Percentiles rank a stretch among this genome's conserved stretches.
Conservation (phyloP, 2,113 vertebrate genomes). For the Gymnogyps californianus region DNA sequence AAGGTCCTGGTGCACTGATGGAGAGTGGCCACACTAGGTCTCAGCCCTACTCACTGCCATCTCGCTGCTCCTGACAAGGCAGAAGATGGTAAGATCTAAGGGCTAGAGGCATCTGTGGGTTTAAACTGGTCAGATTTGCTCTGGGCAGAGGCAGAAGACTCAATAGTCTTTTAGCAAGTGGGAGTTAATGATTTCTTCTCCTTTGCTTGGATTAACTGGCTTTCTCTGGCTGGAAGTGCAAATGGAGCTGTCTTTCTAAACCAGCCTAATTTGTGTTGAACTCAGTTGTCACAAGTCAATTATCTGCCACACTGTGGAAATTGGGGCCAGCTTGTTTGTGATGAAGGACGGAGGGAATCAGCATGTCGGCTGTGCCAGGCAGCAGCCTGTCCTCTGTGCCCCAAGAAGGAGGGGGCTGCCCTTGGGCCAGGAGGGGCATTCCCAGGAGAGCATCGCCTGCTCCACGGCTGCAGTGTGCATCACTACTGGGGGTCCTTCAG, state of each 20-base stretch:
- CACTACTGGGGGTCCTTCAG: rapidly evolving
- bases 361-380: background rate
- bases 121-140: background rate
- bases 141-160: background rate
- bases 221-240: background rate
- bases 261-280: background rate
- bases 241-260: background rate
- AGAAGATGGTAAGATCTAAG: background rate
- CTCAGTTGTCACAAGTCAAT: background rate
- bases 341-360: background rate
- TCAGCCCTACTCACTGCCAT: background rate
- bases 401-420: background rate
- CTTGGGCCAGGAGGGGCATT: too few relatives aligned
- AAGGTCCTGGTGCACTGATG: background rate
- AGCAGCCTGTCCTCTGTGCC: background rate
- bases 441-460: background rate
- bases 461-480: background rate
- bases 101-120: background rate
- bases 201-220: background rate
- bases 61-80: background rate
- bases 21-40: background rate
- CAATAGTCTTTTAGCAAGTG: background rate
- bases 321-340: background rate
- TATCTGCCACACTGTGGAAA: background rate
- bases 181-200: background rate